Base-by-base conservation (phyloP, 1,140 invertebrate genomes). In the Oryzaephilus surinamensis region DNA sequence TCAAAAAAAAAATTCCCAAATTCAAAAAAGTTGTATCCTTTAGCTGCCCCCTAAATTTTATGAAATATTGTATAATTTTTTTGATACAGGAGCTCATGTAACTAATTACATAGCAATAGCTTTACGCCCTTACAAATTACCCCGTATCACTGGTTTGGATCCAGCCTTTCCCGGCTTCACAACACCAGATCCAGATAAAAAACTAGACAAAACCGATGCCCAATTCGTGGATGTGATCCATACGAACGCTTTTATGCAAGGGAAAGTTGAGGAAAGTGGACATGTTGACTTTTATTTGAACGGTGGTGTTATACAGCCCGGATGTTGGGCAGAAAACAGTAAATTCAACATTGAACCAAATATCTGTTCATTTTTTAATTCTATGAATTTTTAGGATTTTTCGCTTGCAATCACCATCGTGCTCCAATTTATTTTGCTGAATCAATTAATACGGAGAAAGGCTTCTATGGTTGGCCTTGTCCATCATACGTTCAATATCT, bases 231-330 rank as follows among this genome's bases (percentile, higher is more conserved):
- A 84, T 54, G 72, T 82, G 0, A 72, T 83, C 27, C 83, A 87
- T 38, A 82, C 82, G 0, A 83, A 84, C 55, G 77, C 67, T 6
- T 73, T 77, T 28, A 59, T 76, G 0, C 73, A 79, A 51, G 77
- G 77, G 0, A 71, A 74, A 42, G 24, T 76, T 10, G 73, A 76
- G 33, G 50, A 65, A n/a, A 68, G 67, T 38, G 80, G 80, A 0
- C 76, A 81, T 47, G 67, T 78, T 0, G 81, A 84, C 46, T 84
- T 83, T 46, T 84, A 81, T 46, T 68, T 79, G 54, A 84, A 84
- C 52, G 79, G 79, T 0, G 81, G 80, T 0, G 63, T 61, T 19
- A 50, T 61, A n/a, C 81, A 84, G 46, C 80, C 79, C 0, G 80
- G 77, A 0, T 80, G 77, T 44, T 68, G 65, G 66, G 54, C 46